Percentiles rank a stretch among this genome's conserved stretches.
These are phyloP conservation scores for Prochilodus magdalenae DNA, from an alignment of 2,113 vertebrate species.

Conservation along the genomic window DNA sequence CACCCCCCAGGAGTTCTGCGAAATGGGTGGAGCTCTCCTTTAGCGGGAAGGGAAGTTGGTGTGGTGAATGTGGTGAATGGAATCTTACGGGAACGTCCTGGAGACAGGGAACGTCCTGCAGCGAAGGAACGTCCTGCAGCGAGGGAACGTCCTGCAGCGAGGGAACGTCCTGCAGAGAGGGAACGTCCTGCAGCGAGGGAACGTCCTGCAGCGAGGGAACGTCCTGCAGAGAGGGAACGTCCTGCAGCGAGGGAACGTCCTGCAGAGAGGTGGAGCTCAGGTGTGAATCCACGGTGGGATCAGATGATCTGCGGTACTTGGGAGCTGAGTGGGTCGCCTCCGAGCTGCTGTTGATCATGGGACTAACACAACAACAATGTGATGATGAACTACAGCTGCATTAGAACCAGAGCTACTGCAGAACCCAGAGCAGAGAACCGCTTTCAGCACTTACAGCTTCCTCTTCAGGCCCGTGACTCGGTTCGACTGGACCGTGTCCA, in stretches of 20 bases:
- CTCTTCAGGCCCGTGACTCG: constrained; percentile 51
- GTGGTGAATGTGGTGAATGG: background rate
- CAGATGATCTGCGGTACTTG: constrained; percentile 48
- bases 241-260: too few relatives aligned
- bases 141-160: constrained; percentile 39
- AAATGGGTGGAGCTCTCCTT: background rate
- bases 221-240: constrained; percentile 27
- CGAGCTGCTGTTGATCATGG: constrained; percentile 52
- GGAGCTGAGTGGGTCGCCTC: constrained; percentile 35
- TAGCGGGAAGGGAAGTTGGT: background rate
- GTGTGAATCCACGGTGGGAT: background rate
- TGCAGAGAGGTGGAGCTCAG: background rate
- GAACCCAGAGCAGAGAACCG: background rate
- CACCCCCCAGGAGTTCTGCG: background rate
- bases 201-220: background rate
- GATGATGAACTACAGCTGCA: too few relatives aligned
- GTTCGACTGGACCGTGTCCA: constrained; percentile 55
- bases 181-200: constrained; percentile 34
- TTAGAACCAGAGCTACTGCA: background rate
- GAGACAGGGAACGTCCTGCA: background rate
- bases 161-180: background rate
- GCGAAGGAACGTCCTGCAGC: background rate
- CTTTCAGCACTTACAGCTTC: constrained; percentile 51
- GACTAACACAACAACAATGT: constrained; percentile 29
- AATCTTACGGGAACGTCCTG: constrained; percentile 41